Conservation (phyloP, 2,113 vertebrate genomes). For the Gavia stellata region DNA sequence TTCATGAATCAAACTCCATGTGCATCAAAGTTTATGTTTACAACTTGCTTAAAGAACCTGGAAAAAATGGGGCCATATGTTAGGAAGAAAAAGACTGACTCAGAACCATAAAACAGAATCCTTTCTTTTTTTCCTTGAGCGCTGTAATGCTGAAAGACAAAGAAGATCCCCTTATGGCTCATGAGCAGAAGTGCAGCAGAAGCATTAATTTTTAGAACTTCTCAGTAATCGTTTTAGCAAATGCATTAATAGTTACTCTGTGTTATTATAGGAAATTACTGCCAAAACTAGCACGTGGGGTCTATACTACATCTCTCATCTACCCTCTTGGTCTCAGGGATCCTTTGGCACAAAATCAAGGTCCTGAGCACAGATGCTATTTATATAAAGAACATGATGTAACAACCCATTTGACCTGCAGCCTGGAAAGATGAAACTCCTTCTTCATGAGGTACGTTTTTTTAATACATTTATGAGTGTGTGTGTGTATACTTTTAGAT, state of each 20-base stretch:
- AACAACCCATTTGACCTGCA: background rate
- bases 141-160: conserved; percentile 1
- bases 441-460: background rate
- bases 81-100: conserved; percentile 50
- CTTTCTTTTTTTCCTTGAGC: background rate
- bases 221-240: background rate
- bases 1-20: conserved; percentile 52
- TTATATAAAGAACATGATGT: background rate
- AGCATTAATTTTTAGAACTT: conserved; percentile 29
- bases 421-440: background rate
- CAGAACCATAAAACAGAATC: conserved; percentile 29
- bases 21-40: conserved; percentile 38
- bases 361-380: background rate
- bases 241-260: background rate
- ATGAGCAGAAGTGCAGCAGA: background rate
- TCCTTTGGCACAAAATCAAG: background rate
- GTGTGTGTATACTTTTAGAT: background rate
- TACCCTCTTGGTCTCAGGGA: background rate
- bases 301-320: background rate
- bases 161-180: conserved; percentile 37
- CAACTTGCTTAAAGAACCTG: conserved; percentile 41
- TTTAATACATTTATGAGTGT: background rate
- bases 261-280: background rate
- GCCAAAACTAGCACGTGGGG: background rate
- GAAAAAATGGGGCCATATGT: conserved; percentile 53